Conservation (phyloP, 2,113 vertebrate species). For the Syrmaticus mikado region DNA sequence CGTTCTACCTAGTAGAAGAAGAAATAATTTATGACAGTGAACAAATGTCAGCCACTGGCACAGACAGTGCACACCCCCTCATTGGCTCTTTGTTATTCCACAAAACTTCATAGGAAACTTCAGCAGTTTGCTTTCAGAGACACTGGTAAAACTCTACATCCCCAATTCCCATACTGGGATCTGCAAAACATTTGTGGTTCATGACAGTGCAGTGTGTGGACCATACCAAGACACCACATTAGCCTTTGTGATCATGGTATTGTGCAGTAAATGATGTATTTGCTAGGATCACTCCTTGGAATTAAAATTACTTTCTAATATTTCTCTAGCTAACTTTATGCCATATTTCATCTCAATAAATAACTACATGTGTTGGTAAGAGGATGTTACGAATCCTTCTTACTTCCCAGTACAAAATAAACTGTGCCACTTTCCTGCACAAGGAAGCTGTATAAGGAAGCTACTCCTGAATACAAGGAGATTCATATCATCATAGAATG, state of each 20-base stretch:
- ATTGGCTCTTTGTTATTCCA: not conserved
- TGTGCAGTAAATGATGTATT: not conserved
- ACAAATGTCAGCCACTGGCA: not conserved
- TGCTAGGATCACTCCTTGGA: not conserved
- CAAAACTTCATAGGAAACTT: not conserved
- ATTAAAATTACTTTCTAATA: constrained; percentile 23
- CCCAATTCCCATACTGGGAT: not conserved
- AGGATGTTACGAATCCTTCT: constrained; percentile 30
- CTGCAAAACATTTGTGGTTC: constrained; percentile 34
- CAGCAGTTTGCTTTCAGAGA: not conserved
- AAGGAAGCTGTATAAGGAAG: not conserved
- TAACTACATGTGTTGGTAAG: not conserved
- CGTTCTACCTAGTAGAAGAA: not conserved
- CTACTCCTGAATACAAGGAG: not conserved
- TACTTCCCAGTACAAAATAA: not conserved
- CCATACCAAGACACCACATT: not conserved
- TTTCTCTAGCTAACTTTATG: constrained; percentile 9
- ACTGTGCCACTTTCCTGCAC: not conserved
- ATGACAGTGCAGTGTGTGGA: not conserved
- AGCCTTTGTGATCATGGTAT: not conserved
- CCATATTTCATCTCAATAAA: constrained; percentile 35
- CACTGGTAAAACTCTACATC: not conserved
- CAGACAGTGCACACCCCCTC: not conserved
- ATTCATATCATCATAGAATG: not conserved
- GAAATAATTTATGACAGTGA: not conserved